phyloP scores from a whole-genome alignment of 2,888 invertebrate species.

The Idaea straminata region DNA sequence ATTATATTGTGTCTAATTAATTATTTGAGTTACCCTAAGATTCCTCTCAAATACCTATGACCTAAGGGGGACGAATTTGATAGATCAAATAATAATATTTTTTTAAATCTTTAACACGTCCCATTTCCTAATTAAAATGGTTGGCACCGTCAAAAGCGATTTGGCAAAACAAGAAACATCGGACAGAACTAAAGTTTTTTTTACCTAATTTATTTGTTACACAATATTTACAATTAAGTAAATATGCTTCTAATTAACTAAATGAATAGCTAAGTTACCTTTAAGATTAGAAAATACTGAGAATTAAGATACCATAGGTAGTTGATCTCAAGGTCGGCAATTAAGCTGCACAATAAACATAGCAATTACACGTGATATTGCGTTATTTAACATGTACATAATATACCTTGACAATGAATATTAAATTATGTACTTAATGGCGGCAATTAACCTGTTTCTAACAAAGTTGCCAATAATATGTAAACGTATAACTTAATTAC shows the following conservation, averaged over 20 bases:
- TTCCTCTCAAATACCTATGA: no score
- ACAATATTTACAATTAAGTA: not conserved
- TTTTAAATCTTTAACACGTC: no score
- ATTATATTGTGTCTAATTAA: no score
- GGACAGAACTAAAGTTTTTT: not conserved
- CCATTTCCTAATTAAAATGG: no score
- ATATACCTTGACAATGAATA: not conserved
- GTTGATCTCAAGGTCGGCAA: not conserved
- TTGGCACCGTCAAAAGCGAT: no score
- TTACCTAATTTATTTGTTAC: not conserved
- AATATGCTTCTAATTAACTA: not conserved
- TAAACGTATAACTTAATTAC: not conserved
- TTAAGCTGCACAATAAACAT: not conserved
- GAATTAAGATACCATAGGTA: not conserved
- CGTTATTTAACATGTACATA: not conserved
- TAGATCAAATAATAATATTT: no score
- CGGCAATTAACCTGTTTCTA: not conserved
- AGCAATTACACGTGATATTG: not conserved
- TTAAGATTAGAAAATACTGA: not conserved
- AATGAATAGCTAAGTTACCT: not conserved
- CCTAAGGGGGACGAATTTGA: no score
- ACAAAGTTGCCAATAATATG: not conserved
- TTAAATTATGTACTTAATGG: not conserved
- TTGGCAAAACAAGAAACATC: not conserved
- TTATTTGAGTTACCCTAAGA: no score